Base-by-base conservation (phyloP, 2,888 invertebrate genomes). In the Tipula lateralis region DNA sequence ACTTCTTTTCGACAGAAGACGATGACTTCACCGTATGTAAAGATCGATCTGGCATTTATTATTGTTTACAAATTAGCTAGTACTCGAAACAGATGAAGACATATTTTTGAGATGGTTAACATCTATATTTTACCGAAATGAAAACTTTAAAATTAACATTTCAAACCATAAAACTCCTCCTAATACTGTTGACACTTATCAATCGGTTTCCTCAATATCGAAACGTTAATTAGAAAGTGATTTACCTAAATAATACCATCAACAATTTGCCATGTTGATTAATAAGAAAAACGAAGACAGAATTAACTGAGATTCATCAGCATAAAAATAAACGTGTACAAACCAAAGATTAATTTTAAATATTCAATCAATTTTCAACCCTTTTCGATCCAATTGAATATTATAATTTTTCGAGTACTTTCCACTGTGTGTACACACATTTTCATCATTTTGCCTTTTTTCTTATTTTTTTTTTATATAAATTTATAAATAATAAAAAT, bases 291-390 rank as follows among this genome's bases (percentile, higher is more conserved):
- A n/a, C 9, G 9, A 44, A 44, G 16, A 16, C n/a, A 16, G 16
- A 66, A 66, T 66, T 66, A 66, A 9, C 66, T 24, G 24, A 24
- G 66, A 66, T 44, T 44, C 16, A 44, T 66, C 66, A 66, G 19
- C 66, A 24, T 66, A 24, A 66, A 39, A 7, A 24, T 44, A 24
- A 7, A 24, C 66, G 66, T 66, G 24, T 9, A 1, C 24, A 19
- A 3, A 66, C 66, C 24, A 66, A 66, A 66, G 12, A 66, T 66
- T 66, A 66, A 66, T 66, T 24, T n/a, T 66, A 24, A 66, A 66
- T 66, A 24, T 66, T 66, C 66, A 66, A 66, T 66, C 66, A 66
- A 66, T 66, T 66, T 24, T 66, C 24, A 66, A 66, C 66, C 66
- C 66, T 66, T 66, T 66, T 66, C 66, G 9, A 66, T 24, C 12